Evolutionary conservation across 2,888 invertebrate genomes (phyloP), one percentile per base, ranked within the genome.

Genomic region (Deilephila porcellus): DNA sequence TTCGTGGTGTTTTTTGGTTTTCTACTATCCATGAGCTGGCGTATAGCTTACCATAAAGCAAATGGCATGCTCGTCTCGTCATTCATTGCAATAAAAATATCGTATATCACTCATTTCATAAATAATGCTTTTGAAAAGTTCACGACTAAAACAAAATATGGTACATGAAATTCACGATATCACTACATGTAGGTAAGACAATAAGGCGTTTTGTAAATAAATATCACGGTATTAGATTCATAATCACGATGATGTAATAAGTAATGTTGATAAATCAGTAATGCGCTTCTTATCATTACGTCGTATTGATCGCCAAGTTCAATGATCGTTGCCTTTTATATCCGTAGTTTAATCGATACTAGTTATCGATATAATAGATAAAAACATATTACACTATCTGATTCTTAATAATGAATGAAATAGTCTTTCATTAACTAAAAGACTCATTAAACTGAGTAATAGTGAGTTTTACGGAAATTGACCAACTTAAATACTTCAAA

Each of bases 161-260:
- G 11, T 3, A 4, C 11, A 45, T 45, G 14, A 7, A 20, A 20
- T n/a, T 14, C 14, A 11, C 25, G 25, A 25, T 45, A 45, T 60
- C 60, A 14, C 14, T 14, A 34, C 6, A 34, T 34, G n/a, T 63
- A 25, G 25, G 25, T 25, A 3, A 25, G 25, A n/a, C 52, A 52
- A 67, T 67, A 52, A 67, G 52, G 14, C 17, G 45, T 45, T 45
- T 25, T 45, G 64, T n/a, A 25, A 67, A 20, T 20, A 52, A 67
- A 25, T 52, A 45, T 5, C 17, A 52, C 17, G 6, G 14, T 17
- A 14, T 52, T 25, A 17, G 6, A 52, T 25, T 20, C 45, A 52
- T 67, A 52, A 45, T 45, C 52, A 67, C 25, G 20, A 52, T 67
- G 14, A 67, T 5, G 45, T 25, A 52, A 25, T 25, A 67, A 67